Base-by-base conservation (phyloP, 2,113 vertebrate genomes). In the Caloenas nicobarica region DNA sequence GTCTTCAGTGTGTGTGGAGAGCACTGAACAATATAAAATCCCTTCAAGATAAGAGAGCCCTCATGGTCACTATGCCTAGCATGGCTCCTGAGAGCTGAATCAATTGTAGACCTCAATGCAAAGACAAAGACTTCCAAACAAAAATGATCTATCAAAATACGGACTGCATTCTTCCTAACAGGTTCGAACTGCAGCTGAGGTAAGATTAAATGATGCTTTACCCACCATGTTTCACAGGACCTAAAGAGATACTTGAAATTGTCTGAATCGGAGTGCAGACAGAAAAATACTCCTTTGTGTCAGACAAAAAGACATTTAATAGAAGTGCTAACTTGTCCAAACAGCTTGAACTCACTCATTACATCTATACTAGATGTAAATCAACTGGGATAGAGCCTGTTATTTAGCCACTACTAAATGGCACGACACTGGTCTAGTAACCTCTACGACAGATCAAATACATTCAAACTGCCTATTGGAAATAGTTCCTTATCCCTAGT, bases 191-290 rank as follows among this genome's bases (percentile, higher is more conserved):
- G 44, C 25, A 79, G 56, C 17, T 46, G 48, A 78, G 23, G 28
- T 28, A 62, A 62, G 28, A 87, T 62, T 46, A 79, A 79, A 38
- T 79, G 23, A 61, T 54, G 33, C 28, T 36, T 26, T 36, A 54
- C 15, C 33, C 23, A 50, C 34, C 31, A 62, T 4, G 10, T 46
- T 64, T 40, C 40, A 12, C 51, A 61, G 71, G 50, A 88, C 29
- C 18, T 56, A 28, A 26, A 24, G 36, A 77, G 24, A 53, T n/a
- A 33, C 7, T 29, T 33, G 22, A 80, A 88, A 80, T 28, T 23
- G 57, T n/a, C n/a, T n/a, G 29, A 62, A 54, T 38, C 15, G 19
- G 26, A 53, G 5, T n/a, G 40, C 0, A 0, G 22, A 70, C 3
- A 62, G 72, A 69, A 53, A 36, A 71, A 56, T 46, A 56, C 10